Evolutionary conservation across 2,888 invertebrate species (phyloP).

Genomic region (Crossocerus cetratus): DNA sequence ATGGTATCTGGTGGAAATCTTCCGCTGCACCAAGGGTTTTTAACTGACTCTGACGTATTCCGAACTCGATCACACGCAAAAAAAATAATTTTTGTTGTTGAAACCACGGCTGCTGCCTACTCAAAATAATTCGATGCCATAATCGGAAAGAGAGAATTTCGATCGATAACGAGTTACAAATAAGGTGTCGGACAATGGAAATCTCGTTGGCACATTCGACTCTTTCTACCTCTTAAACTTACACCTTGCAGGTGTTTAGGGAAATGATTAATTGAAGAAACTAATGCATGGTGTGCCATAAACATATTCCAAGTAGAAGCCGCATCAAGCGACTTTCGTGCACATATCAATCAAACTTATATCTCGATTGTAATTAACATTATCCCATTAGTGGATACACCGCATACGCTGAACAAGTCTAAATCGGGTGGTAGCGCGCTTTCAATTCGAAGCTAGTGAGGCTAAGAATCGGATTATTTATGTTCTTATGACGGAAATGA

Average conservation of each 20-base stretch:
- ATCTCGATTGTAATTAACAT: slow-evolving; percentile 17
- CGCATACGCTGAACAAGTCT: slow-evolving; percentile 25
- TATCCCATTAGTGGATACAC: slow-evolving; percentile 18
- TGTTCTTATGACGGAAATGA: slow-evolving; percentile 29
- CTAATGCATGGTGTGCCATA: slow-evolving; percentile 23
- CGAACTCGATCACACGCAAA: slow-evolving; percentile 7
- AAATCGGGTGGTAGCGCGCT: slow-evolving; percentile 29
- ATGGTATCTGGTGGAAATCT: slow-evolving; percentile 34
- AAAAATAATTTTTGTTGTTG: slow-evolving; percentile 4
- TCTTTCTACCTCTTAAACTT: slow-evolving; percentile 26
- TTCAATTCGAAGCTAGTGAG: slow-evolving; percentile 18
- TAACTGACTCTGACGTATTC: slow-evolving; percentile 13
- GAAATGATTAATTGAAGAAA: slow-evolving; percentile 45
- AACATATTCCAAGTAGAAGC: slow-evolving; percentile 15
- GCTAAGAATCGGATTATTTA: slow-evolving; percentile 36
- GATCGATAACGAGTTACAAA: slow-evolving; percentile 33
- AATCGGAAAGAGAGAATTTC: slow-evolving; percentile 17
- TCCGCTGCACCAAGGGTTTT: slow-evolving; percentile 18
- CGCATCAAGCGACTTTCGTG: slow-evolving; percentile 19
- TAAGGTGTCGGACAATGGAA: slow-evolving; percentile 39
- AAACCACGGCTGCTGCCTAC: slow-evolving; percentile 23
- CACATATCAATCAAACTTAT: background rate
- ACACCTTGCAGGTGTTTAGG: slow-evolving; percentile 34
- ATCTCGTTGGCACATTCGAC: slow-evolving; percentile 51
- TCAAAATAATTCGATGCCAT: slow-evolving; percentile 7